phyloP scores from a whole-genome alignment of 1,140 invertebrate genomes.

The Metaphire vulgaris region DNA sequence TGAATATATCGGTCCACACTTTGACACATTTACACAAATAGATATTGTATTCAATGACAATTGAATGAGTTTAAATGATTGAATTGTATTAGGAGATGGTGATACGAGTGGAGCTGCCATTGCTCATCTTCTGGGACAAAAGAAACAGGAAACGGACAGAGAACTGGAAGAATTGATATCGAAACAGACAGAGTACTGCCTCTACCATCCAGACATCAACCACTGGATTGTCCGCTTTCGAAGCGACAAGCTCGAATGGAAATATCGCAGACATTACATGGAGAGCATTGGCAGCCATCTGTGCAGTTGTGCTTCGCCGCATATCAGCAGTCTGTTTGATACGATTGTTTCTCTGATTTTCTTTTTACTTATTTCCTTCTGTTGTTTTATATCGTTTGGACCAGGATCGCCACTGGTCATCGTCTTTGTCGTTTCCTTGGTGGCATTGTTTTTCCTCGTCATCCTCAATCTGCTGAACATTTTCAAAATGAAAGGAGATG shows the following conservation, averaged over 20 bases:
- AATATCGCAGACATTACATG: slow-evolving; percentile 72
- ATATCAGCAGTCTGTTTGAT: slow-evolving; percentile 81
- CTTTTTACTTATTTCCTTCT: slow-evolving; percentile 39
- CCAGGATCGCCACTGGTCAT: slow-evolving; percentile 42
- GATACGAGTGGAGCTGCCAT: slow-evolving; percentile 30
- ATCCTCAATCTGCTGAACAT: slow-evolving; percentile 32
- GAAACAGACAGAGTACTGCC: slow-evolving; percentile 68
- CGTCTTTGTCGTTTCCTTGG: slow-evolving; percentile 44
- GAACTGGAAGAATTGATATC: slow-evolving; percentile 62
- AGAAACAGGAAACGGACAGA: slow-evolving; percentile 38
- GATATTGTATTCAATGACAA: no score
- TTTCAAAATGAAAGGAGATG: not conserved
- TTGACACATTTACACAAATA: no score
- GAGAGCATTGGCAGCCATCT: slow-evolving; percentile 51
- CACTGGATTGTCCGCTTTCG: slow-evolving; percentile 72
- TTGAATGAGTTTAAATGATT: no score
- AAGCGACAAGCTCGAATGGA: slow-evolving; percentile 69
- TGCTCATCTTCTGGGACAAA: slow-evolving; percentile 28
- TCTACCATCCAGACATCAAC: slow-evolving; percentile 78
- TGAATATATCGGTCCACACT: no score
- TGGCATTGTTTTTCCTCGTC: slow-evolving; percentile 41
- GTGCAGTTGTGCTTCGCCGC: slow-evolving; percentile 65
- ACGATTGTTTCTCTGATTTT: slow-evolving; percentile 70
- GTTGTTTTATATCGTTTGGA: slow-evolving; percentile 39
- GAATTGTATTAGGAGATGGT: slow-evolving; percentile 25